phyloP scores from a whole-genome alignment of 2,888 invertebrate genomes.

The Spisula solida region DNA sequence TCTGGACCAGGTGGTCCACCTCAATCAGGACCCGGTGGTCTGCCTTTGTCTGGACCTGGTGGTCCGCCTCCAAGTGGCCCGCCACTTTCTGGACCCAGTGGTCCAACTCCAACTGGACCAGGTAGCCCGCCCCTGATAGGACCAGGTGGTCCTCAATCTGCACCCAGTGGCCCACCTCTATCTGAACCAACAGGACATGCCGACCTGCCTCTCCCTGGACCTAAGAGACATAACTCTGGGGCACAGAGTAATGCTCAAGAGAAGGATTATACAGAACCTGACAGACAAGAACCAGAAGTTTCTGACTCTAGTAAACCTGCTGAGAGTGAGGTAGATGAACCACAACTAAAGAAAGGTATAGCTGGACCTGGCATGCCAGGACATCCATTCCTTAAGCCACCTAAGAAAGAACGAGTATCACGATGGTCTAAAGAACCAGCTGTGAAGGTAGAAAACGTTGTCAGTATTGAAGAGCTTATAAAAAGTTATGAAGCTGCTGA shows the following conservation, averaged over 20 bases:
- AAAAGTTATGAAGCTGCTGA: not conserved
- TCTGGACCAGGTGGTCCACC: not conserved
- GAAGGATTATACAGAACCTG: not conserved
- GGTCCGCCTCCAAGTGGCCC: not conserved
- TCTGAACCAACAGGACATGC: not conserved
- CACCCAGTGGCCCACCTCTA: not conserved
- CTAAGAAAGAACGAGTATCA: not conserved
- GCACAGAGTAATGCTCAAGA: not conserved
- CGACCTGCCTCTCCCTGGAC: not conserved
- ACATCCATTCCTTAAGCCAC: slow-evolving; percentile 41
- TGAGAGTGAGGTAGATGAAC: not conserved
- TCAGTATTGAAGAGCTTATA: not conserved
- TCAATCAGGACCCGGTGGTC: too few relatives aligned
- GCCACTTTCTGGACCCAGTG: too few relatives aligned
- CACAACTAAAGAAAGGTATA: slow-evolving; percentile 29
- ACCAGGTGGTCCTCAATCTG: too few relatives aligned
- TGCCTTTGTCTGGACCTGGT: too few relatives aligned
- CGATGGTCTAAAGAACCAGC: not conserved
- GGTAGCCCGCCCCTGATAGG: too few relatives aligned
- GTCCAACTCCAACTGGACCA: too few relatives aligned
- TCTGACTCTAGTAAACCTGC: not conserved
- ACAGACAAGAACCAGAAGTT: not conserved
- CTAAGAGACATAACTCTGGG: not conserved
- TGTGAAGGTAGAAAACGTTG: not conserved
- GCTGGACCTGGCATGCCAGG: slow-evolving; percentile 60